phyloP scores from a whole-genome alignment of 37 sponge, comb jelly and placozoan genomes.

The Dysidea cf. avara region DNA sequence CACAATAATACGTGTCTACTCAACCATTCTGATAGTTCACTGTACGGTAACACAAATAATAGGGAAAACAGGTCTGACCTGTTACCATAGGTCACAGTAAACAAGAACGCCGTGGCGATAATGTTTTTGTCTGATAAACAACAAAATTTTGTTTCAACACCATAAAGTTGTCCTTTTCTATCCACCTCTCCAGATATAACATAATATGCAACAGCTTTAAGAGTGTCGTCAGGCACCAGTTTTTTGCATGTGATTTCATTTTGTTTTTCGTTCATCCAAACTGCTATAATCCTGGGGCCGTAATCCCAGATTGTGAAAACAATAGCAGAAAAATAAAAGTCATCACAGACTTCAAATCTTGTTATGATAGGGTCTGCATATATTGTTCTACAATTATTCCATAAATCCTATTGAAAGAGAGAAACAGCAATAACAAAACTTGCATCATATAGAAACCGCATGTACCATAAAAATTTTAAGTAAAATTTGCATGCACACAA shows the following conservation, averaged over 20 bases:
- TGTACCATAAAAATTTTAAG: too few relatives aligned
- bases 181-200: constrained; percentile 65
- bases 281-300: constrained; percentile 69
- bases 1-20: constrained; percentile 53
- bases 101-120: constrained; percentile 37
- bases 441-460: too few relatives aligned
- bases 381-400: too few relatives aligned
- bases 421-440: too few relatives aligned
- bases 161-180: constrained; percentile 32
- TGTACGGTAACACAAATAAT: constrained; percentile 55
- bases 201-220: constrained; percentile 47
- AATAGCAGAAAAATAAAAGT: constrained; percentile 59
- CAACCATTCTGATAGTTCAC: constrained; percentile 56
- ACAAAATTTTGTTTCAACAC: constrained; percentile 66
- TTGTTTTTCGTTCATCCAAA: constrained; percentile 38
- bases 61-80: constrained; percentile 61
- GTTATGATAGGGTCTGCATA: constrained; percentile 1
- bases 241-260: too few relatives aligned
- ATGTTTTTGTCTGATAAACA: constrained; percentile 35
- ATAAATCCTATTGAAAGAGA: too few relatives aligned
- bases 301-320: constrained; percentile 79
- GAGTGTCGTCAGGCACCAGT: constrained; percentile 1
- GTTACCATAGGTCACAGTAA: constrained; percentile 7
- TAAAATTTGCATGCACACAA: too few relatives aligned
- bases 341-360: neutral